Base-by-base conservation (phyloP, 2,113 vertebrate species). In the Lepisosteus osseus region DNA sequence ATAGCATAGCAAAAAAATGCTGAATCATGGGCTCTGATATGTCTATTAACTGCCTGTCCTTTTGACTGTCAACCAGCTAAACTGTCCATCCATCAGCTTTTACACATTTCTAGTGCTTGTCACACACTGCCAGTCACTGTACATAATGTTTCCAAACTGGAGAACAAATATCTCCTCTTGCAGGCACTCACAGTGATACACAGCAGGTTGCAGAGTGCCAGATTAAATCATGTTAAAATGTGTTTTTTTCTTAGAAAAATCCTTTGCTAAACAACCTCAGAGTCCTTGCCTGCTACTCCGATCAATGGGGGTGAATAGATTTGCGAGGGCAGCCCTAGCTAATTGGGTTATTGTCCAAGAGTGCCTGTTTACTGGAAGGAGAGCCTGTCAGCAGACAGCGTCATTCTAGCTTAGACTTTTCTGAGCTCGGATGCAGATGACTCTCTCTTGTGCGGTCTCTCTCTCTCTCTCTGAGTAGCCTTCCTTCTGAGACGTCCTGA, bases 261-360 rank as follows among this genome's bases (percentile, higher is more conserved):
- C 15, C 15, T 17, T 57, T 69, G 62, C 77, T 81, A 83, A 89
- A 79, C 85, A 86, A 88, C 84, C 82, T 87, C 87, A 86, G 78
- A 74, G 84, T 89, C 86, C 88, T 79, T 85, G 86, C 86, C 87
- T 79, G 85, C 85, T 84, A 84, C 81, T 75, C 77, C 42, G 82
- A 92, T 89, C 87, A 82, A 85, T 87, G 83, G 82, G 83, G 86
- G 80, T 84, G 85, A 84, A 83, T 71, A 79, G 81, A 76, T 80
- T 84, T 85, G 76, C 71, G 78, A 80, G 89, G 84, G 86, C 84
- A 80, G 80, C 78, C 74, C 57, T 17, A 89, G 87, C 88, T 91
- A 87, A 90, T 89, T 87, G 90, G 90, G 87, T 93, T 87, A 81
- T 78, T 74, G 66, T 80, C 87, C 90, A 87, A 88, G 84, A 92